Evolutionary conservation across 1,140 invertebrate genomes (phyloP).

Genomic region (Melipona quadrifasciata): DNA sequence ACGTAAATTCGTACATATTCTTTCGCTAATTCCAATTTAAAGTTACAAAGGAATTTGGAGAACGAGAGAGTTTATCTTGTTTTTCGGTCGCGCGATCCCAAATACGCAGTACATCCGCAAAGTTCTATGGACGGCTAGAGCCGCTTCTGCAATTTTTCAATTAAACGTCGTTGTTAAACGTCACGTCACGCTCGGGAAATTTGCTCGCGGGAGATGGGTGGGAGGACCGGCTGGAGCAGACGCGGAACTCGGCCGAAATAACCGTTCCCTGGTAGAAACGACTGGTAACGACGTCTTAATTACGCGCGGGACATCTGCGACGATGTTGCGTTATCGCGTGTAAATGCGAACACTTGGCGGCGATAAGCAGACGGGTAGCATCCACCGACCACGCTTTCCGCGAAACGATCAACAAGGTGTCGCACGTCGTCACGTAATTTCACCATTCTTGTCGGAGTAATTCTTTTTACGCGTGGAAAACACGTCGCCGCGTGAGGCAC

Average conservation of each 20-base stretch:
- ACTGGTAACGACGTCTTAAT: conserved; percentile 48
- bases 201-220: neutral
- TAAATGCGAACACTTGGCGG: conserved; percentile 58
- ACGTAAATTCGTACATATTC: no score
- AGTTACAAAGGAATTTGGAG: no score
- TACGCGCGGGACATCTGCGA: conserved; percentile 53
- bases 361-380: conserved; percentile 49
- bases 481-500: neutral
- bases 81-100: no score
- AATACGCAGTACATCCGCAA: neutral
- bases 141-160: neutral
- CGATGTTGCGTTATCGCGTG: conserved; percentile 56
- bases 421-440: conserved; percentile 1
- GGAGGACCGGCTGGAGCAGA: neutral
- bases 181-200: conserved; percentile 15
- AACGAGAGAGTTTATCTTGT: no score
- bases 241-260: conserved; percentile 26
- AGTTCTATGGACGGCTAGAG: neutral
- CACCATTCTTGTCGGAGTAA: neutral
- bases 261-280: neutral
- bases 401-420: conserved; percentile 24
- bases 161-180: conserved; percentile 6
- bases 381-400: neutral
- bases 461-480: neutral
- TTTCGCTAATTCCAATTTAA: no score